phyloP scores from a whole-genome alignment of 2,797 vertebrate genomes.

The Sebastes hopkinsi region DNA sequence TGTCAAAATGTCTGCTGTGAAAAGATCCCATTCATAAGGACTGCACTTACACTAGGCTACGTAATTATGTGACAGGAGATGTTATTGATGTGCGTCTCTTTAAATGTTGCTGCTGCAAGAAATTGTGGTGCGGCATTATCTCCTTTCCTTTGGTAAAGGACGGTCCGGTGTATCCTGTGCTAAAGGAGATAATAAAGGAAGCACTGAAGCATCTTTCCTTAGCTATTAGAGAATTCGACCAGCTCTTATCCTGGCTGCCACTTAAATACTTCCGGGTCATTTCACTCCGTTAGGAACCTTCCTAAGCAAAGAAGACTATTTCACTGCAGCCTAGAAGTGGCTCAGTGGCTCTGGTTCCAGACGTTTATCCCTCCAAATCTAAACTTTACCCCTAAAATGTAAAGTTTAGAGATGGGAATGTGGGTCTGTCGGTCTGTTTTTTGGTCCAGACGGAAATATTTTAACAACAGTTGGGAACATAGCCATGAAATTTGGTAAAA shows the following conservation, averaged over 20 bases:
- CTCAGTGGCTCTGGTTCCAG: not conserved
- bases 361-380: not conserved
- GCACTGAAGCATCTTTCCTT: not conserved
- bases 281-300: not conserved
- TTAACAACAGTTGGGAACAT: not conserved
- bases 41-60: not conserved
- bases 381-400: too few species aligned
- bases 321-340: too few species aligned
- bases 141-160: too few species aligned
- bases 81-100: not conserved
- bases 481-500: not conserved
- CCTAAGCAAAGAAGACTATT: too few species aligned
- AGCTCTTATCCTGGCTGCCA: not conserved
- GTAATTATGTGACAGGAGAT: not conserved
- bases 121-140: too few species aligned
- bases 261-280: not conserved
- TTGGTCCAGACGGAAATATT: not conserved
- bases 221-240: too few species aligned
- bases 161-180: rapidly evolving
- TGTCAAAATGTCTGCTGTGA: too few species aligned
- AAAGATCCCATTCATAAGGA: too few species aligned
- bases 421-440: not conserved
- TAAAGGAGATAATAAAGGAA: not conserved
- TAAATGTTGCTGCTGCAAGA: too few species aligned
- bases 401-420: not conserved